Evolutionary conservation across 2,797 vertebrate genomes (phyloP), one percentile per base, ranked within the genome.

Genomic region (Sarcoramphus papa): DNA sequence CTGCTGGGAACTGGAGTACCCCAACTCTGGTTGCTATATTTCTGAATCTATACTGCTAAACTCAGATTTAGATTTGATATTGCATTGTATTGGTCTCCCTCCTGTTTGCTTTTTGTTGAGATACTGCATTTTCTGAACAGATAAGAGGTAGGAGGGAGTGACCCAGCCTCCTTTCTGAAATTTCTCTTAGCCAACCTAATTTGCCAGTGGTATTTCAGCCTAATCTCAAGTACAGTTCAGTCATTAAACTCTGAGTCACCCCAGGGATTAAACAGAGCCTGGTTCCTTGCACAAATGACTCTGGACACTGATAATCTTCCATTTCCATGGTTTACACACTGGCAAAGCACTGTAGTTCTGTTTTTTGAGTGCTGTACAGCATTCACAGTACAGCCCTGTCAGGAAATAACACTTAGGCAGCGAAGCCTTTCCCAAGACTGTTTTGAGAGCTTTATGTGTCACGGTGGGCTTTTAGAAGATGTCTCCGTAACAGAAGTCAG

Each of bases 241-340:
- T 73, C 75, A 43, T 33, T 97, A 79, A 93, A 95, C 92, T 93
- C 64, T n/a, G 75, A 83, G 62, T 91, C 91, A 93, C 88, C 81
- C 84, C 76, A 65, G 91, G 93, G 88, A 90, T 95, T 94, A 92
- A 84, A 10, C 43, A 82, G 40, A 76, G 67, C 64, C 40, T 77
- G 51, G 23, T 73, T 89, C 51, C 41, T 60, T n/a, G 27, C 51
- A 70, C 77, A 88, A 5, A 74, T 56, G 10, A 48, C 54, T 75
- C 64, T 45, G 77, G 79, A 20, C 28, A 30, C 51, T 28, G 75
- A 48, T 77, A 88, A 92, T 88, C 65, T 80, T 53, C 48, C 35
- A 10, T 74, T 62, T 59, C 48, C 37, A 50, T 17, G 74, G 77
- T 64, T 94, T 82, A 33, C 67, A 75, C 51, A 1, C 81, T 60